These are phyloP conservation scores for Diachasmimorpha longicaudata DNA, from an alignment of 1,140 invertebrate genomes.

Conservation along the genomic window DNA sequence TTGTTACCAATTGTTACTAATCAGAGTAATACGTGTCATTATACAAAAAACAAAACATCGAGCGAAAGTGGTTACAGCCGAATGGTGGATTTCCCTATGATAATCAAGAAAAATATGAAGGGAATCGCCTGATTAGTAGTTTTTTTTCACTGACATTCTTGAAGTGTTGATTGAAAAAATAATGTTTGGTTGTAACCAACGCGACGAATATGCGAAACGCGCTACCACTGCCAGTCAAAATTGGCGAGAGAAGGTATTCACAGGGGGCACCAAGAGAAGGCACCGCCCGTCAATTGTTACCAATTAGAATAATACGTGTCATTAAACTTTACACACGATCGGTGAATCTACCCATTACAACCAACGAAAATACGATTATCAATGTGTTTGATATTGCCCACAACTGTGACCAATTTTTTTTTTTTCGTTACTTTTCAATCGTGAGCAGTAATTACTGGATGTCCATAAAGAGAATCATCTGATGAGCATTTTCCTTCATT, in stretches of 20 bases:
- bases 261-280: too few relatives aligned
- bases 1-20: slow-evolving; percentile 63
- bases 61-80: slow-evolving; percentile 37
- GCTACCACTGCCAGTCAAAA: too few relatives aligned
- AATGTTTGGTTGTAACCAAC: too few relatives aligned
- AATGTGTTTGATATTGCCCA: not conserved
- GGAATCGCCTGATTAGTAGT: too few relatives aligned
- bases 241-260: too few relatives aligned
- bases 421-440: not conserved
- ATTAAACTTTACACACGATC: slow-evolving; percentile 31
- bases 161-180: too few relatives aligned
- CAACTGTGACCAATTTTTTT: not conserved
- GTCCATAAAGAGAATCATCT: not conserved
- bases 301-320: too few relatives aligned
- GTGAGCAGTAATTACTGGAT: not conserved
- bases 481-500: not conserved
- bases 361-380: not conserved
- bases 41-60: slow-evolving; percentile 39
- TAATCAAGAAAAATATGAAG: not conserved
- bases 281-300: too few relatives aligned
- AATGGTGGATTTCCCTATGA: not conserved
- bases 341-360: not conserved
- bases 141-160: too few relatives aligned
- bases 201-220: too few relatives aligned
- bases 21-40: slow-evolving; percentile 62